Percentiles rank a stretch among this genome's conserved stretches.
phyloP scores from a whole-genome alignment of 2,797 vertebrate genomes.

The Poecilia wingei region DNA sequence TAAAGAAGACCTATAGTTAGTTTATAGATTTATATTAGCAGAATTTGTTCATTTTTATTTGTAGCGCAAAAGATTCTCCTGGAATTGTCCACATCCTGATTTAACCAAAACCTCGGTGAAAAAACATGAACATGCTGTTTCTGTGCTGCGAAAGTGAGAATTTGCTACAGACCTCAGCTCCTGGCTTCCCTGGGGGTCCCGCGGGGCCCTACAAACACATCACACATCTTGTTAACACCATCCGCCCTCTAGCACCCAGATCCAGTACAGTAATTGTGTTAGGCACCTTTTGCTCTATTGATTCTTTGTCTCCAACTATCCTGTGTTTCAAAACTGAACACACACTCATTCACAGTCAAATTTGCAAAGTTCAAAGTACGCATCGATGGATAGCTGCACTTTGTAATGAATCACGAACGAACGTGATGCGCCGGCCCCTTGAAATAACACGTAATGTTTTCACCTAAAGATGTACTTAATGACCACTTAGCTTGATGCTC shows the following conservation, averaged over 20 bases:
- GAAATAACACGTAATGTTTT: conserved; percentile 29
- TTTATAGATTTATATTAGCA: conserved; percentile 1
- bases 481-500: conserved; percentile 28
- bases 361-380: conserved; percentile 38
- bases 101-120: conserved; percentile 16
- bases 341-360: conserved; percentile 60
- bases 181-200: conserved; percentile 88
- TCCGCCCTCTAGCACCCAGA: conserved; percentile 64
- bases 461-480: conserved; percentile 32
- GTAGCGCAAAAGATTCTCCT: conserved; percentile 14
- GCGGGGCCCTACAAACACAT: conserved; percentile 85
- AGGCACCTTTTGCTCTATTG: conserved; percentile 75
- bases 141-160: conserved; percentile 29
- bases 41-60: conserved; percentile 12
- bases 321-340: conserved; percentile 67
- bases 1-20: conserved; percentile 59
- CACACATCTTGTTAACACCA: conserved; percentile 76
- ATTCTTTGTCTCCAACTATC: conserved; percentile 69
- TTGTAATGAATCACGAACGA: conserved; percentile 22
- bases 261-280: conserved; percentile 74
- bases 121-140: conserved; percentile 34
- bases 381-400: conserved; percentile 6
- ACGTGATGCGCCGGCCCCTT: conserved; percentile 5
- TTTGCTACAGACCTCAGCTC: conserved; percentile 85
- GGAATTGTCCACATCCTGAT: conserved; percentile 1